Evolutionary conservation across 2,888 invertebrate species (phyloP).

Genomic region (Cabera pusaria): DNA sequence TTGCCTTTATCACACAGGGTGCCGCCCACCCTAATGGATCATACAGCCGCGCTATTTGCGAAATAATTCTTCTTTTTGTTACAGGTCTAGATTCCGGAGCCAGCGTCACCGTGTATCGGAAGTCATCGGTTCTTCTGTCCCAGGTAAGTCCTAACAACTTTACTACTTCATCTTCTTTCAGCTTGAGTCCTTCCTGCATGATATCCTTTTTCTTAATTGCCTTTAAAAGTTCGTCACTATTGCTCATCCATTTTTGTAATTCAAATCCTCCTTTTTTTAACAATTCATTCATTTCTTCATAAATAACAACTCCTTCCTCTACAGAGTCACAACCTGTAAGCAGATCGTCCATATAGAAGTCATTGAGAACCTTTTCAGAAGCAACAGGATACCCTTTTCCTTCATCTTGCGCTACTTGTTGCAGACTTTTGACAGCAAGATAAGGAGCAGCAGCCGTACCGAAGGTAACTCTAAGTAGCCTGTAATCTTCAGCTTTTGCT

Average conservation of each 20-base stretch:
- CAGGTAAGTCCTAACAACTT: slow-evolving; percentile 40
- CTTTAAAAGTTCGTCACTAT: slow-evolving; percentile 26
- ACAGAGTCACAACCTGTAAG: not conserved
- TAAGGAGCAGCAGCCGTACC: no score
- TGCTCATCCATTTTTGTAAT: slow-evolving; percentile 40
- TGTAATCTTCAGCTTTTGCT: no score
- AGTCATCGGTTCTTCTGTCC: slow-evolving; percentile 33
- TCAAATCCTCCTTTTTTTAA: slow-evolving; percentile 22
- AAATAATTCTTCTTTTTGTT: slow-evolving; percentile 42
- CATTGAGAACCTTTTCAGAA: no score
- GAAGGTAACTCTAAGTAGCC: no score
- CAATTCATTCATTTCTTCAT: not conserved
- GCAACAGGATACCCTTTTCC: no score
- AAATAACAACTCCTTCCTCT: not conserved
- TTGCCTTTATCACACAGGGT: slow-evolving; percentile 33
- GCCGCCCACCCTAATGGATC: slow-evolving; percentile 44
- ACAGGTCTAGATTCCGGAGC: slow-evolving; percentile 21
- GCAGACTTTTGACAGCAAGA: no score
- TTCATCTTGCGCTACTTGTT: no score
- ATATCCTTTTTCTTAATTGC: slow-evolving; percentile 32
- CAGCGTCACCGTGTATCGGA: slow-evolving; percentile 33
- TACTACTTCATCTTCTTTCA: slow-evolving; percentile 28
- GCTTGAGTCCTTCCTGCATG: slow-evolving; percentile 28
- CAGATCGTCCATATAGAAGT: not conserved
- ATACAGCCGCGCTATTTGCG: slow-evolving; percentile 38